Conservation (phyloP, 2,113 vertebrate species). For the Pelecanus crispus region DNA sequence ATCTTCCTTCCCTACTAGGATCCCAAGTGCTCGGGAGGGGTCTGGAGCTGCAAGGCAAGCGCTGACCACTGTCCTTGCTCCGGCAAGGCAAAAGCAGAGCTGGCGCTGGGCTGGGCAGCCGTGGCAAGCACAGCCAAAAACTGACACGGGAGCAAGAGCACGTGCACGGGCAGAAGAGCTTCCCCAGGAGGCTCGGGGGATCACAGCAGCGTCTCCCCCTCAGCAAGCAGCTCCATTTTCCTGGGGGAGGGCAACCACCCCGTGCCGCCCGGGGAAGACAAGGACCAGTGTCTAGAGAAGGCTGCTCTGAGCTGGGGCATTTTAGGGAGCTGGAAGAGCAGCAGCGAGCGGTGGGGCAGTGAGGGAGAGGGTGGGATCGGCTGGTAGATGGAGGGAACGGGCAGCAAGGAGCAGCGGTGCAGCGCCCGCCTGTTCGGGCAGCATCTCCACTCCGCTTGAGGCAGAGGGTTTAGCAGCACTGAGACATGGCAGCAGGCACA, state of each 20-base stretch:
- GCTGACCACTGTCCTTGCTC: not conserved
- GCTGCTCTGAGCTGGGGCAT: rapidly evolving
- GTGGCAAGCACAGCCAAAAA: not conserved
- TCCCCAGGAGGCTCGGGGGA: not conserved
- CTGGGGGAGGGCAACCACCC: rapidly evolving
- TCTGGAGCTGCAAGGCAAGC: not conserved
- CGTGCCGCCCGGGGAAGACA: rapidly evolving
- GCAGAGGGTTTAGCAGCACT: not conserved
- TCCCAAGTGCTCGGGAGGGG: not conserved
- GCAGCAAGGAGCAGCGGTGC: not conserved
- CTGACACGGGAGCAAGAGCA: not conserved
- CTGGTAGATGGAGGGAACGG: rapidly evolving
- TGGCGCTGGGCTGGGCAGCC: not conserved
- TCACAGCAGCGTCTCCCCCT: rapidly evolving
- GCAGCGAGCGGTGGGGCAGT: not conserved
- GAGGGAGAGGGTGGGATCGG: not conserved
- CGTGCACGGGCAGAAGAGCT: not conserved
- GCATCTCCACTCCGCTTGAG: rapidly evolving
- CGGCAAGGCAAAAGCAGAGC: not conserved
- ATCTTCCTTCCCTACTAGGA: not conserved
- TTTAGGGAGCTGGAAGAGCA: not conserved
- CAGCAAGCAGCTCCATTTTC: not conserved
- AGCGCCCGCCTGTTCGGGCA: rapidly evolving
- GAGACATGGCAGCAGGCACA: rapidly evolving
- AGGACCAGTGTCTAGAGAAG: not conserved